Conservation (phyloP, 2,113 vertebrate genomes). For the Thryonomys swinderianus region DNA sequence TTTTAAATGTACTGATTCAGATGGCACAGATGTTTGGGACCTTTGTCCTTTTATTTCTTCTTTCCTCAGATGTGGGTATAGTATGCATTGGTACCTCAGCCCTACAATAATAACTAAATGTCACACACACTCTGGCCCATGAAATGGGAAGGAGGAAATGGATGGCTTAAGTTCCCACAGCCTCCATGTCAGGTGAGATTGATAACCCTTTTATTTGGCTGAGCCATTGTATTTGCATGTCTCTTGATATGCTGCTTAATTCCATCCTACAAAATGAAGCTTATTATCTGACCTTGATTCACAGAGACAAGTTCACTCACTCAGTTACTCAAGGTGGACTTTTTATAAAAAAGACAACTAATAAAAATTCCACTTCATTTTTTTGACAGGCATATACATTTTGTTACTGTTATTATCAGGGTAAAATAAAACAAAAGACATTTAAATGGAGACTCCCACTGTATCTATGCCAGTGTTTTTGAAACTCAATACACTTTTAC, state of each 20-base stretch:
- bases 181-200: neutral
- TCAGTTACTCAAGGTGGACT: neutral
- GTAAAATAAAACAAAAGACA: conserved; percentile 41
- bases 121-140: neutral
- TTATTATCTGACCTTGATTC: neutral
- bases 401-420: neutral
- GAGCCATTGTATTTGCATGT: neutral
- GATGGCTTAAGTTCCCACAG: neutral
- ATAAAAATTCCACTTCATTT: conserved; percentile 29
- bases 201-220: neutral
- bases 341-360: conserved; percentile 1
- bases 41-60: neutral
- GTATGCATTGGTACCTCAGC: neutral
- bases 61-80: neutral
- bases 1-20: neutral
- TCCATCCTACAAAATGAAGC: conserved; percentile 5
- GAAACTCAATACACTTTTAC: conserved; percentile 54
- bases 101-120: neutral
- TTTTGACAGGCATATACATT: neutral
- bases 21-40: neutral
- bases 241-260: neutral
- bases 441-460: neutral
- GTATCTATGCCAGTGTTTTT: conserved; percentile 29
- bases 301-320: neutral
- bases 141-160: neutral